A percentile compares a stretch with the other conserved stretches of the same genome.
These are phyloP conservation scores for Smittia sp. DNA, from an alignment of 2,888 invertebrate species.

Conservation along the genomic window DNA sequence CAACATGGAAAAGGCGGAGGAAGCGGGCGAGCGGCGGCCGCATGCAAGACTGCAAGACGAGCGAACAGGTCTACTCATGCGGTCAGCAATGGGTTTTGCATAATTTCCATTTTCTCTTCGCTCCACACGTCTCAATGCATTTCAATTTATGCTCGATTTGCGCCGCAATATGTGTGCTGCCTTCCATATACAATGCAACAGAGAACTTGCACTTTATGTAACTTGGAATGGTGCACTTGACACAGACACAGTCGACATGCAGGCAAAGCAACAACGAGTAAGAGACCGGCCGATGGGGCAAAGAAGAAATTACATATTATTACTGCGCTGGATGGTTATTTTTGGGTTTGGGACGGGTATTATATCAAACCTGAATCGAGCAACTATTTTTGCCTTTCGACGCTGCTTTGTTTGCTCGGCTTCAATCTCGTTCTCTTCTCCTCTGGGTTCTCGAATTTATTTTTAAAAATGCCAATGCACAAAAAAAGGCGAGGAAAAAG, in stretches of 20 bases:
- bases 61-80: not conserved
- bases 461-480: not conserved
- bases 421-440: too few relatives aligned
- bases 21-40: not conserved
- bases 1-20: slow-evolving; percentile 40
- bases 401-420: not conserved
- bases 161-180: not conserved
- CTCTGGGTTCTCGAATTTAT: not conserved
- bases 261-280: not conserved
- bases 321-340: slow-evolving; percentile 22
- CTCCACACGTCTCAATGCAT: slow-evolving; percentile 6
- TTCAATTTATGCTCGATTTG: not conserved
- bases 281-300: not conserved
- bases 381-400: not conserved
- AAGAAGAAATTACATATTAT: slow-evolving; percentile 34
- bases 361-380: not conserved
- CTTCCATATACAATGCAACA: not conserved
- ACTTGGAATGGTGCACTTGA: slow-evolving; percentile 34
- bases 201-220: slow-evolving; percentile 27
- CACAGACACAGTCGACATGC: not conserved
- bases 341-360: slow-evolving; percentile 7
- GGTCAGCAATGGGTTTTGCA: not conserved
- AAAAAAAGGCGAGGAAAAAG: not conserved
- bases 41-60: not conserved
- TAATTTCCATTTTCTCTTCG: not conserved